Evolutionary conservation across 2,888 invertebrate species (phyloP), one percentile per base, ranked within the genome.

Genomic region (Lumbricus terrestris): DNA sequence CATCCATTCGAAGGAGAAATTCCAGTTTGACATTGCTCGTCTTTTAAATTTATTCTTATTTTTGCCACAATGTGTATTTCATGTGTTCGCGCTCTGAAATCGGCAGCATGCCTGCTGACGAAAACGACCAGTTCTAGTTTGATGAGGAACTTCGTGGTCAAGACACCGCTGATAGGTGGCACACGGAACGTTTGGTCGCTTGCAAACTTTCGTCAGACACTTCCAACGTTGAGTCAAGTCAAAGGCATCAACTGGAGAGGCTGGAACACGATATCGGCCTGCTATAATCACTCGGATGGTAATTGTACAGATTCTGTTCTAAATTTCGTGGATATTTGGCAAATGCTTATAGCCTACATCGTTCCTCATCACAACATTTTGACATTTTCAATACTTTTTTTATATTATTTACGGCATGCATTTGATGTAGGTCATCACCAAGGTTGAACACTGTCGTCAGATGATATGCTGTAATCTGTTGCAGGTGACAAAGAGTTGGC

Each of bases 401-500:
- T n/a, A n/a, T n/a, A 3, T 6, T n/a, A n/a, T n/a, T 23, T 11
- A 23, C 29, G 47, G 47, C 3, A 16, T 47, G 11, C 11, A 47
- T 69, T n/a, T 69, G 69, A 29, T 11, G 29, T n/a, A 29, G 47
- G 47, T 47, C 47, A 47, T 47, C 23, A 1, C 47, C 18, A 69
- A 69, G 69, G 69, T 47, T 47, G 37, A 33, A 18, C 88, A 29
- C 33, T 40, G 40, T 47, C 11, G 23, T 42, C 40, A 20, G 20
- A 18, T 42, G 18, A 29, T 47, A 40, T 40, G 88, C 16, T 69
- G n/a, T 69, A 69, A n/a, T 69, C n/a, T 69, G 29, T 69, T 69
- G n/a, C 69, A 93, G 93, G 92, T 90, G 93, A 93, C 93, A 94
- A 92, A 93, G 95, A 95, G 94, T 95, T 99, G 89, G 97, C 97